phyloP scores from a whole-genome alignment of 2,113 vertebrate species.

The Ariopsis seemanni region DNA sequence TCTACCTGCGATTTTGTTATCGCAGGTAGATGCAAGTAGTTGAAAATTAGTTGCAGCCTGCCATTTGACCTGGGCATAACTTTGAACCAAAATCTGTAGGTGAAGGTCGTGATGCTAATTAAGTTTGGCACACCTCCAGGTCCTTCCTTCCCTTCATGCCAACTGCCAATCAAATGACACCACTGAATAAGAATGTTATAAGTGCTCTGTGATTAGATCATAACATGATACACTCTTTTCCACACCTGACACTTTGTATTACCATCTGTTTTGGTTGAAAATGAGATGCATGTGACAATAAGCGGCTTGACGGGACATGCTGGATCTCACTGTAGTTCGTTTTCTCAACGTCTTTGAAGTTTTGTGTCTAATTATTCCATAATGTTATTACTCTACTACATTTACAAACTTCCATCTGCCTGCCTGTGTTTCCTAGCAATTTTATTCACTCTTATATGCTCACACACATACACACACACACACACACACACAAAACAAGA shows the following conservation, averaged over 20 bases:
- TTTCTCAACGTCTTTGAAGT: neutral
- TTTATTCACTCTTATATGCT: conserved; percentile 30
- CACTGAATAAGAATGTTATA: conserved; percentile 66
- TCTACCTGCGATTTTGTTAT: no score
- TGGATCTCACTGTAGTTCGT: neutral
- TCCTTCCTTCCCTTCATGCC: conserved; percentile 39
- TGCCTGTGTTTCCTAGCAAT: conserved; percentile 5
- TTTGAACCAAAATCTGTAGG: neutral
- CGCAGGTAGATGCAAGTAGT: no score
- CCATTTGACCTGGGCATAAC: no score
- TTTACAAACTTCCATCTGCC: conserved; percentile 17
- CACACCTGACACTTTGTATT: conserved; percentile 61
- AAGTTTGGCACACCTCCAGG: conserved; percentile 58
- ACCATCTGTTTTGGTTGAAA: conserved; percentile 43
- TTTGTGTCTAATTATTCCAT: neutral
- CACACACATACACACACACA: conserved; percentile 49
- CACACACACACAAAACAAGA: conserved; percentile 39
- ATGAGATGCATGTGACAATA: conserved; percentile 19
- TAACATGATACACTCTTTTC: conserved; percentile 57
- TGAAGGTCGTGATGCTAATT: conserved; percentile 43
- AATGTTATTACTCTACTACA: conserved; percentile 21
- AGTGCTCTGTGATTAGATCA: conserved; percentile 71
- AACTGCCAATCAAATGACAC: conserved; percentile 68
- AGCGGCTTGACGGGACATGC: conserved; percentile 5
- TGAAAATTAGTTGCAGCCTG: no score